Conservation (phyloP, 2,113 vertebrate species). For the Lepisosteus oculatus region DNA sequence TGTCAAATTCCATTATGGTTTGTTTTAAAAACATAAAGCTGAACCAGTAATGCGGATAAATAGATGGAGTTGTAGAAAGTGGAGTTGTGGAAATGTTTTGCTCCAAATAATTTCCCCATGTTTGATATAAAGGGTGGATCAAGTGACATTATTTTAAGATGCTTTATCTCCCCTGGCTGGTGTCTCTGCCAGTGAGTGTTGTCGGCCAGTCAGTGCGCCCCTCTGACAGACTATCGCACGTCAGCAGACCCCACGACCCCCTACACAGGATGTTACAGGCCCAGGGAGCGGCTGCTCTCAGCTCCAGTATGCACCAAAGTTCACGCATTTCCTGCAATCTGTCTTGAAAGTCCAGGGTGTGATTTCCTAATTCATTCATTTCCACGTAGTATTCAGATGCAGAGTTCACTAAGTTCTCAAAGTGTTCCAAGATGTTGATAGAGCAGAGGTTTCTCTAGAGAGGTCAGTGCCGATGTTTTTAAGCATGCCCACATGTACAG, state of each 20-base stretch:
- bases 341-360: conserved; percentile 47
- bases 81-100: too few species aligned
- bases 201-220: background rate
- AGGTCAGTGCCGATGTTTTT: conserved; percentile 33
- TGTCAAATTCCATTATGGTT: too few species aligned
- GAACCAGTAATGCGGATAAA: too few species aligned
- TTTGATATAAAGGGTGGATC: too few species aligned
- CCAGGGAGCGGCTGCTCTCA: background rate
- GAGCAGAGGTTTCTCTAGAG: background rate
- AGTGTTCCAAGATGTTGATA: background rate
- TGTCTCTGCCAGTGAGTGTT: too few species aligned
- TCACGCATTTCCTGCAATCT: conserved; percentile 45
- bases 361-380: conserved; percentile 59
- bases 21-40: too few species aligned
- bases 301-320: conserved; percentile 18
- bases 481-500: conserved; percentile 18
- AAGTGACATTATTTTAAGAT: too few species aligned
- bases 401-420: background rate
- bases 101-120: too few species aligned
- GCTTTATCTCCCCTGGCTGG: too few species aligned
- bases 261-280: background rate
- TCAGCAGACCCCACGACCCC: background rate
- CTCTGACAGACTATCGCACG: background rate
- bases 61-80: too few species aligned
- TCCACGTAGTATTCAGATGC: conserved; percentile 17